Conservation (phyloP, 2,888 invertebrate genomes). For the Drosophila melanosoma region DNA sequence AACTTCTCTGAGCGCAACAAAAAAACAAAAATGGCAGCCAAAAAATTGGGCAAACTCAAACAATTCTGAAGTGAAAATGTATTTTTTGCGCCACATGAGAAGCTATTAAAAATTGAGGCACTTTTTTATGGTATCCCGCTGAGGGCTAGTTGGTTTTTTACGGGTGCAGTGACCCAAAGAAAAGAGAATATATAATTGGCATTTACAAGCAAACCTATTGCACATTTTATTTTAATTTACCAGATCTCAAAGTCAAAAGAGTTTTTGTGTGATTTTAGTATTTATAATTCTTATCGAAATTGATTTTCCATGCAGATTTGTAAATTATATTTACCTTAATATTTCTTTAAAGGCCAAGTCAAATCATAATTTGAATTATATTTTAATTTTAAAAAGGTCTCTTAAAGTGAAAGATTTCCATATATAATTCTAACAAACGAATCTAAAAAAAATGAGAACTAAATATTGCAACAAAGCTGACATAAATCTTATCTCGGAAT, state of each 20-base stretch:
- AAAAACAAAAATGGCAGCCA: background rate
- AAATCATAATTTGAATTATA: rapidly evolving
- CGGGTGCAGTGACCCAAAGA: constrained; percentile 27
- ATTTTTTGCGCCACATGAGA: constrained; percentile 23
- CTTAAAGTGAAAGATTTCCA: background rate
- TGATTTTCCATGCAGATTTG: background rate
- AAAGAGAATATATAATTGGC: constrained; percentile 14
- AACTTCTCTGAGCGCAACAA: background rate
- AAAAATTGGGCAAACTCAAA: constrained; percentile 21
- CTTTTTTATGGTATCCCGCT: constrained; percentile 10
- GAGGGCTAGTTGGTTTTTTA: background rate
- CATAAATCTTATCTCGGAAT: background rate
- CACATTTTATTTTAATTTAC: constrained; percentile 3
- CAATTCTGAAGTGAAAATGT: constrained; percentile 28
- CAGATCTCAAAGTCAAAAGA: background rate
- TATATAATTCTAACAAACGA: background rate
- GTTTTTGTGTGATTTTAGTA: background rate
- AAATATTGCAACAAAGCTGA: background rate
- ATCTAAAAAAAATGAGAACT: background rate
- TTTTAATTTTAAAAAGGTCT: background rate
- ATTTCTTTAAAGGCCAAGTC: background rate
- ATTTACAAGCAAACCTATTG: constrained; percentile 1
- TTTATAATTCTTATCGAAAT: background rate
- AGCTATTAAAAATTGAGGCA: constrained; percentile 32
- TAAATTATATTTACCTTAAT: background rate